A percentile compares a stretch with the other conserved stretches of the same genome.
Evolutionary conservation across 2,888 invertebrate species (phyloP).

Genomic region (Epicampocera succincta): DNA sequence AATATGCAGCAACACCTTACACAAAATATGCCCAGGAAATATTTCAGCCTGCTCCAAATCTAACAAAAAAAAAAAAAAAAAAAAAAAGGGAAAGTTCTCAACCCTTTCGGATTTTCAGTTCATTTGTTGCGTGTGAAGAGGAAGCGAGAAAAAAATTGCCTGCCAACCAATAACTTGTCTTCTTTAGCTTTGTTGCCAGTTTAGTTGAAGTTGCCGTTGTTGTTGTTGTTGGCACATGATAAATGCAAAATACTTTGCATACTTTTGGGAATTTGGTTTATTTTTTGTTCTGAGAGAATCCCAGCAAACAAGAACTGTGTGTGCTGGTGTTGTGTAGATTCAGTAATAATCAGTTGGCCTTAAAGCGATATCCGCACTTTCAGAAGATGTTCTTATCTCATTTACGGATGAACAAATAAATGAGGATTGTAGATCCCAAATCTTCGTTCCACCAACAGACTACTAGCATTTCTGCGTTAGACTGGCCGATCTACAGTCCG

Average conservation of each 20-base stretch:
- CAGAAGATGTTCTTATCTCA: no score
- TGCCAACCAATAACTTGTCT: conserved; percentile 25
- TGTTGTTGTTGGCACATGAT: conserved; percentile 76
- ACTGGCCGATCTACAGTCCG: no score
- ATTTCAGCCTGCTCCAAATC: conserved; percentile 31
- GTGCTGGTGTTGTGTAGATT: neutral
- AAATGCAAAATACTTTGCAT: conserved; percentile 80
- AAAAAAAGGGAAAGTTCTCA: conserved; percentile 24
- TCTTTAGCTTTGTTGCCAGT: conserved; percentile 40
- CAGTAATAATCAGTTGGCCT: no score
- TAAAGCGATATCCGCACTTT: no score
- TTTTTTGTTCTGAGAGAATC: conserved; percentile 54
- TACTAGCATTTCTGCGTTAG: no score
- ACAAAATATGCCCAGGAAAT: neutral
- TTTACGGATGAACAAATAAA: no score
- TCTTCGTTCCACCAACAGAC: no score
- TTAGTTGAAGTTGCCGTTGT: conserved; percentile 73
- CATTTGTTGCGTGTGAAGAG: conserved; percentile 33
- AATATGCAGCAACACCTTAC: conserved; percentile 34
- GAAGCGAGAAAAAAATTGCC: neutral
- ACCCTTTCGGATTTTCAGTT: conserved; percentile 54
- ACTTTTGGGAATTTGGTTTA: conserved; percentile 74
- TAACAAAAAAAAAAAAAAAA: conserved; percentile 3
- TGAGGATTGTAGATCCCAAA: no score
- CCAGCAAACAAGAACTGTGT: conserved; percentile 34